These are phyloP conservation scores for Alaudala cheleensis DNA, from an alignment of 2,113 vertebrate species.

Conservation along the genomic window DNA sequence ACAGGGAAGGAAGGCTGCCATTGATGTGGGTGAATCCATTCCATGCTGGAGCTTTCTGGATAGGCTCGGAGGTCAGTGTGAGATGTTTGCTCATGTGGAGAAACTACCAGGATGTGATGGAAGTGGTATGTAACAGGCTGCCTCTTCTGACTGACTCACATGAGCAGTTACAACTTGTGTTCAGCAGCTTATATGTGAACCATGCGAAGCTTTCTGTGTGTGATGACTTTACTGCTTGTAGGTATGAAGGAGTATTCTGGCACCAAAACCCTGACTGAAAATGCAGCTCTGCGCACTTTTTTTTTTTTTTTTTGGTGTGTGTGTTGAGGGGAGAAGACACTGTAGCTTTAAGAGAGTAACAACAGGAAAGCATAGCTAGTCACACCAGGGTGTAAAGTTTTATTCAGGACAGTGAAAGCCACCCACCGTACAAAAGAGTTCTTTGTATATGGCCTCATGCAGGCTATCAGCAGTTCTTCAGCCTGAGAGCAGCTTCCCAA, in stretches of 20 bases:
- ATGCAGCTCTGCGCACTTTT: fast-evolving
- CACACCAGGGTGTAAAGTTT: not conserved
- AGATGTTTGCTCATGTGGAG: not conserved
- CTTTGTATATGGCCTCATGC: not conserved
- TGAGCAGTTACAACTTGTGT: not conserved
- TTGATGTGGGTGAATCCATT: not conserved
- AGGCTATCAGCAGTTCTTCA: not conserved
- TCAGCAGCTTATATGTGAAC: not conserved
- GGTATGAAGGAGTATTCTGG: not conserved
- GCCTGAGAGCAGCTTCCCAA: not conserved
- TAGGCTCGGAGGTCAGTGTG: not conserved
- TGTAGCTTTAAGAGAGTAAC: not conserved
- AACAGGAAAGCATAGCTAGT: not conserved
- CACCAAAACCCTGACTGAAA: not conserved
- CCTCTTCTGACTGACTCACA: not conserved
- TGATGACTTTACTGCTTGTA: not conserved
- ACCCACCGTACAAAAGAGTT: not conserved
- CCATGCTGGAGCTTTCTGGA: not conserved
- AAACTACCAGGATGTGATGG: not conserved
- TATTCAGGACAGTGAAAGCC: not conserved
- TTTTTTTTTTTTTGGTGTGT: not conserved
- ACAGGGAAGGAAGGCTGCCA: not conserved
- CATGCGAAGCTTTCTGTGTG: not conserved
- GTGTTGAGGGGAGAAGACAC: not conserved
- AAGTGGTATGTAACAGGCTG: not conserved